phyloP scores from a whole-genome alignment of 2,797 vertebrate genomes.

The Rhinogobio ventralis region DNA sequence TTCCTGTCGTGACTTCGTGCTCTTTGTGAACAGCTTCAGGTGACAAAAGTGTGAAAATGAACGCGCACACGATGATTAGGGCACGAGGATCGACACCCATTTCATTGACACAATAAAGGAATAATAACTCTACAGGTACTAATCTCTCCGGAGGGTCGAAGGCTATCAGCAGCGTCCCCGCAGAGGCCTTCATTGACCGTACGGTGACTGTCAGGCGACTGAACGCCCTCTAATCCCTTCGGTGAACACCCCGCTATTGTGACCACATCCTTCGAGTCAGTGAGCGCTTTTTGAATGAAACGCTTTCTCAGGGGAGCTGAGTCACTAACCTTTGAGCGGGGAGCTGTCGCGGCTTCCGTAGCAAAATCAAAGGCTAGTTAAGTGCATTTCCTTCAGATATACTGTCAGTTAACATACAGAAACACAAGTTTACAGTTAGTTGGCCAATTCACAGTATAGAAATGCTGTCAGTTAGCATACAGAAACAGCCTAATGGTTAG shows the following conservation, averaged over 20 bases:
- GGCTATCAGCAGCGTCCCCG: conserved; percentile 31
- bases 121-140: conserved; percentile 48
- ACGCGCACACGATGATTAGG: neutral
- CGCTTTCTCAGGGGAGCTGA: neutral
- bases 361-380: no score
- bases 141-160: conserved; percentile 51
- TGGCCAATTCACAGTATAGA: no score
- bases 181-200: conserved; percentile 22
- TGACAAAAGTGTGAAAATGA: neutral
- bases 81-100: neutral
- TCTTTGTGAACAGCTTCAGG: neutral
- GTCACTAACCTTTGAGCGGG: neutral
- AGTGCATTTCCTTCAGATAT: neutral
- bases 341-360: no score
- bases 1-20: neutral
- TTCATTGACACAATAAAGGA: conserved; percentile 38
- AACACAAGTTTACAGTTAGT: no score
- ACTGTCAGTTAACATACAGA: neutral
- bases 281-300: conserved; percentile 41
- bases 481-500: neutral
- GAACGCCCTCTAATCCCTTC: conserved; percentile 46
- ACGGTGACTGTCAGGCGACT: neutral
- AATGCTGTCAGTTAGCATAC: neutral
- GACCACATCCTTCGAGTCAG: conserved; percentile 30
- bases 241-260: conserved; percentile 6